Percentiles rank a stretch among this genome's conserved stretches.
phyloP scores from a whole-genome alignment of 2,797 vertebrate species.

The Notolabrus celidotus region DNA sequence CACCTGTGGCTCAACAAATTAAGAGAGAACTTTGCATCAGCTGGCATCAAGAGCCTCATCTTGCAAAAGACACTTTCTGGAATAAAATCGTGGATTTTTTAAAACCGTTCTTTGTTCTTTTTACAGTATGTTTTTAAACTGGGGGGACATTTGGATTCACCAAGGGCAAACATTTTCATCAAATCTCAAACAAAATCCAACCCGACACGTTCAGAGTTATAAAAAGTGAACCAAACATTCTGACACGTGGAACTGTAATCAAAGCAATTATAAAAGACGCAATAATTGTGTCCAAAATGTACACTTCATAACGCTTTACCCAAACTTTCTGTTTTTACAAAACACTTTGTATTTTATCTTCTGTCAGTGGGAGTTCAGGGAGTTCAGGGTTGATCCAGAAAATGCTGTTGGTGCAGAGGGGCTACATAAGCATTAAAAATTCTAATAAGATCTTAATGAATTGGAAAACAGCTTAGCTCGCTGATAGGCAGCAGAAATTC shows the following conservation, averaged over 20 bases:
- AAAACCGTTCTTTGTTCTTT: background rate
- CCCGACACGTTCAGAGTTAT: background rate
- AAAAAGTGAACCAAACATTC: background rate
- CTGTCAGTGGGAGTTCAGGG: background rate
- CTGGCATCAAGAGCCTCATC: constrained; percentile 3
- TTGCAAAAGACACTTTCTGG: background rate
- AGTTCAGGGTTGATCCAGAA: background rate
- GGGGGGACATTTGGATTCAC: background rate
- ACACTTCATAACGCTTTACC: background rate
- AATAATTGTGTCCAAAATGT: background rate
- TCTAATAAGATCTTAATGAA: constrained; percentile 12
- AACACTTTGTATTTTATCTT: background rate
- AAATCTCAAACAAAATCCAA: background rate
- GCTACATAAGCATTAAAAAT: background rate
- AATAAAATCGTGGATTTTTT: background rate
- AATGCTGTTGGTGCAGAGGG: no score
- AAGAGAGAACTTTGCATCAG: constrained; percentile 20
- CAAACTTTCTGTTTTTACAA: background rate
- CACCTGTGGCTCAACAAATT: constrained; percentile 18
- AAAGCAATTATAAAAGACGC: background rate
- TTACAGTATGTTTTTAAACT: background rate
- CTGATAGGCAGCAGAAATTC: constrained; percentile 11
- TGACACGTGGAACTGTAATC: background rate
- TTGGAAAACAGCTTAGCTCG: constrained; percentile 3
- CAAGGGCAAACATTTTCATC: background rate